A percentile compares a stretch with the other conserved stretches of the same genome.
Evolutionary conservation across 2,113 vertebrate genomes (phyloP).

Genomic region (Phasianus colchicus): DNA sequence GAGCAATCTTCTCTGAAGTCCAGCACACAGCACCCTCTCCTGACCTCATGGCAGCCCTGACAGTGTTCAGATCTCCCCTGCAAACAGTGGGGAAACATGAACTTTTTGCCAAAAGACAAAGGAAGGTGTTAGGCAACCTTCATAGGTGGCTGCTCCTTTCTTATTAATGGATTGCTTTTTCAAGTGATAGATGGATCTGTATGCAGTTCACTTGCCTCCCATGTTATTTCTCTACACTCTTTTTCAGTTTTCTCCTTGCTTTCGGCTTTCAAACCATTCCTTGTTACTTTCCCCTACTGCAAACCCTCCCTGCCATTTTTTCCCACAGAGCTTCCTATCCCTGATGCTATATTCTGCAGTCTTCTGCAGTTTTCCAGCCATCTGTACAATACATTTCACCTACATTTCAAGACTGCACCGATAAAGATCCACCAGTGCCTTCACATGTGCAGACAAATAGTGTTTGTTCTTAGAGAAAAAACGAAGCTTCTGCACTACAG

Average conservation of each 20-base stretch:
- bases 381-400: not conserved
- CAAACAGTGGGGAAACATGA: not conserved
- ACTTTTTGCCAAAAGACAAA: not conserved
- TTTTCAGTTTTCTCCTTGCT: not conserved
- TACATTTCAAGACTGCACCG: not conserved
- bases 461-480: not conserved
- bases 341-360: not conserved
- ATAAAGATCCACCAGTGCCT: not conserved
- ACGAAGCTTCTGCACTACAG: not conserved
- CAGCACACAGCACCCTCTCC: not conserved
- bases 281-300: not conserved
- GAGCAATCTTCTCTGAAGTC: not conserved
- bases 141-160: not conserved
- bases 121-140: not conserved
- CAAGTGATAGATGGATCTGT: not conserved
- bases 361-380: not conserved
- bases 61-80: not conserved
- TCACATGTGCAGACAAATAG: not conserved
- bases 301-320: not conserved
- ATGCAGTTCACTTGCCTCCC: not conserved
- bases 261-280: not conserved
- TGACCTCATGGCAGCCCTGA: not conserved
- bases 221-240: not conserved
- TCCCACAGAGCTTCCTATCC: not conserved
- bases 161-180: not conserved